Percentiles rank a stretch among this genome's conserved stretches.
These are phyloP conservation scores for Drosophila birchii DNA, from an alignment of 2,888 invertebrate species.

Conservation along the genomic window DNA sequence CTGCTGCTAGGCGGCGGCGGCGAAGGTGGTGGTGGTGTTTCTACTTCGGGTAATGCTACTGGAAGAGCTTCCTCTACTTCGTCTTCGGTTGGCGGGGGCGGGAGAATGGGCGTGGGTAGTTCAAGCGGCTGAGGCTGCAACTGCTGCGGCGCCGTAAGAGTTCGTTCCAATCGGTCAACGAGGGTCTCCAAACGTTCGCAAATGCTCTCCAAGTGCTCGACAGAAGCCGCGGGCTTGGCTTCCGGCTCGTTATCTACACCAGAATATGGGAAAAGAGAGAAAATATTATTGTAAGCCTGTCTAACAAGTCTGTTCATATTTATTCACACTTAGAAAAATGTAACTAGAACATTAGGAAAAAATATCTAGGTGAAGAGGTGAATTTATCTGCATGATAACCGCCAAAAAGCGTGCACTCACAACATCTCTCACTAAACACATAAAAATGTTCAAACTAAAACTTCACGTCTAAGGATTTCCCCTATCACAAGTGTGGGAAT, in stretches of 20 bases:
- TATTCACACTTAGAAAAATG: not conserved
- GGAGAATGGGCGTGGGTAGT: conserved; percentile 62
- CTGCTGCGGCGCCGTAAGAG: conserved; percentile 71
- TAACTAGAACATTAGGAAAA: not conserved
- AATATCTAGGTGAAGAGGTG: conserved; percentile 4
- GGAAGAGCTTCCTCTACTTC: conserved; percentile 35
- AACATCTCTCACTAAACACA: conserved; percentile 3
- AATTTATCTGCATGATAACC: conserved; percentile 3
- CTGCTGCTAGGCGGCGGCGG: conserved; percentile 35
- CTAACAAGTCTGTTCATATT: not conserved
- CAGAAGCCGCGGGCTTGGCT: conserved; percentile 85
- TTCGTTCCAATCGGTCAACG: conserved; percentile 89
- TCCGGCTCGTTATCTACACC: conserved; percentile 85
- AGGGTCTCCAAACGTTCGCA: conserved; percentile 91
- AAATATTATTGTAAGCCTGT: not conserved
- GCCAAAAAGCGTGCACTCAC: conserved; percentile 13
- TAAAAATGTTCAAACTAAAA: conserved; percentile 7
- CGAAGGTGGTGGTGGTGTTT: conserved; percentile 30
- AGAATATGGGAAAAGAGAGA: not conserved
- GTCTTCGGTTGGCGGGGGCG: conserved; percentile 40
- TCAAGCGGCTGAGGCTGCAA: conserved; percentile 37
- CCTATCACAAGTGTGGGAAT: conserved; percentile 1
- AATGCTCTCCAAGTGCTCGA: conserved; percentile 87
- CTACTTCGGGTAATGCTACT: conserved; percentile 1
- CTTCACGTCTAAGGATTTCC: not conserved